Evolutionary conservation across 2,888 invertebrate species (phyloP).

Genomic region (Polyommatus icarus): DNA sequence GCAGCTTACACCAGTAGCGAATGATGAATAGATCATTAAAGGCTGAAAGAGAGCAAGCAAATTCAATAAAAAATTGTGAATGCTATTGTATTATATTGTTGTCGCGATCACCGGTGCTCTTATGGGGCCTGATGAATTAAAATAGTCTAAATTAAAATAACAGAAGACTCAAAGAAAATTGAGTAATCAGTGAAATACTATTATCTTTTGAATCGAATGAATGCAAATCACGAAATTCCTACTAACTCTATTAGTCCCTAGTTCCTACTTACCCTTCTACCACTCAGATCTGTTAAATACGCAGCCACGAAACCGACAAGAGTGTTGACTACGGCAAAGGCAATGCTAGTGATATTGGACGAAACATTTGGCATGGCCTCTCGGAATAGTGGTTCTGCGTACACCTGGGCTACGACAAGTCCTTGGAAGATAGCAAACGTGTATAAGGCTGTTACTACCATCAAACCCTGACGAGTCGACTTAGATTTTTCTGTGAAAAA

Average conservation of each 20-base stretch:
- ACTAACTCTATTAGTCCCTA: too few species aligned
- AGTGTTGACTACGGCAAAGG: slow-evolving; percentile 52
- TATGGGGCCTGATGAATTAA: too few species aligned
- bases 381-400: slow-evolving; percentile 59
- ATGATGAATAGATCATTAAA: slow-evolving; percentile 47
- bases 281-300: slow-evolving; percentile 55
- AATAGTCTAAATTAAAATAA: background rate
- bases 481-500: slow-evolving; percentile 55
- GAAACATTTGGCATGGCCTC: slow-evolving; percentile 59
- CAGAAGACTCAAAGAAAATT: background rate
- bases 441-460: slow-evolving; percentile 48
- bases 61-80: background rate
- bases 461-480: slow-evolving; percentile 54
- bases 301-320: slow-evolving; percentile 54
- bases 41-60: slow-evolving; percentile 39
- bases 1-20: slow-evolving; percentile 42
- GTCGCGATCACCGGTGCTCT: too few species aligned
- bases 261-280: slow-evolving; percentile 55
- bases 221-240: too few species aligned
- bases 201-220: background rate
- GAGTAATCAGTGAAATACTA: too few species aligned
- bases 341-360: slow-evolving; percentile 52
- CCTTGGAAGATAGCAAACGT: slow-evolving; percentile 62
- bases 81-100: too few species aligned
- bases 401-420: slow-evolving; percentile 59